Conservation (phyloP, 2,797 vertebrate species). For the Acridotheres tristis region DNA sequence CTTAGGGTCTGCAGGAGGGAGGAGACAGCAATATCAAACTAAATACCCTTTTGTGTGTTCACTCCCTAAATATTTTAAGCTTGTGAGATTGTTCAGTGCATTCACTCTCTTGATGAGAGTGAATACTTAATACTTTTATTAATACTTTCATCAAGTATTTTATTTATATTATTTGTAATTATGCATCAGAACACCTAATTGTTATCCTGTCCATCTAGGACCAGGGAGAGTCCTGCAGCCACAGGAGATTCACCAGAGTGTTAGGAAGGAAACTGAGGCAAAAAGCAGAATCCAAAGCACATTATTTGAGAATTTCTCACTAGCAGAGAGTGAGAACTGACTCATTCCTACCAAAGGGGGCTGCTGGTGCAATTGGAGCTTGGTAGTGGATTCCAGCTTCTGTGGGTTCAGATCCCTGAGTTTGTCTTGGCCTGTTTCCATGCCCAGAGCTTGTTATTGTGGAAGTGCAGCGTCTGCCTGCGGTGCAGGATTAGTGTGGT, state of each 20-base stretch:
- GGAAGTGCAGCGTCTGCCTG: not conserved
- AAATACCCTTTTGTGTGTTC: not conserved
- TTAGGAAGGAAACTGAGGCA: not conserved
- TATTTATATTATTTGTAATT: not conserved
- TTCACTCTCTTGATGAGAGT: not conserved
- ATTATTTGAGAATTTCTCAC: not conserved
- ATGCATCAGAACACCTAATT: not conserved
- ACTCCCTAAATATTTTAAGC: not conserved
- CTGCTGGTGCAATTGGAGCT: not conserved
- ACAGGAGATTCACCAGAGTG: not conserved
- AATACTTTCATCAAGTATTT: not conserved
- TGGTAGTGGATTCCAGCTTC: not conserved
- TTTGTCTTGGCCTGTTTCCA: slow-evolving; percentile 2
- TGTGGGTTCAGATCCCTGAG: not conserved
- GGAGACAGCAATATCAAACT: not conserved
- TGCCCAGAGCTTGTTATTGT: not conserved
- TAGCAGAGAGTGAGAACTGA: not conserved
- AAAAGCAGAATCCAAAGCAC: not conserved
- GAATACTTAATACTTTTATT: too few relatives aligned
- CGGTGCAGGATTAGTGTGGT: not conserved
- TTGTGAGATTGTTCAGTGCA: not conserved
- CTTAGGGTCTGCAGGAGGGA: not conserved
- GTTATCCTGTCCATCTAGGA: not conserved
- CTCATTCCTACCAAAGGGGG: not conserved
- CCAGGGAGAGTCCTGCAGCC: not conserved